Conservation (phyloP, 2,888 invertebrate genomes). For the Caenorhabditis sp. region DNA sequence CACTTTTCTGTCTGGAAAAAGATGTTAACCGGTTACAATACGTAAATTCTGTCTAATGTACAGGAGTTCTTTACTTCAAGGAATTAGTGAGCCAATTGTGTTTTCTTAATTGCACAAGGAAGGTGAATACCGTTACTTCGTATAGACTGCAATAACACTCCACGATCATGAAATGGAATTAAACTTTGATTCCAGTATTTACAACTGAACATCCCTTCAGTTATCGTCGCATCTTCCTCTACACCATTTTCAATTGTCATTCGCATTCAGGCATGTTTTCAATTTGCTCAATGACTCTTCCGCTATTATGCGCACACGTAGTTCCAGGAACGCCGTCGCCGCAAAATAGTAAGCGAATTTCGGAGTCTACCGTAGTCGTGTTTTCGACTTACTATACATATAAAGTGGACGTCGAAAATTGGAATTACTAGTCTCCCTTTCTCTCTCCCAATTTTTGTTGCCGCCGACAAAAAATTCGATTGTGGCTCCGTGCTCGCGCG, state of each 20-base stretch:
- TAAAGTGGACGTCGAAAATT: slow-evolving; percentile 57
- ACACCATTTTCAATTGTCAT: slow-evolving; percentile 56
- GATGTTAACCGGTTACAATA: too few species aligned
- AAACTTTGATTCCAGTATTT: background rate
- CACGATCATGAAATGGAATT: too few species aligned
- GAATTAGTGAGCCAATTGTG: too few species aligned
- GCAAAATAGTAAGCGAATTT: slow-evolving; percentile 53
- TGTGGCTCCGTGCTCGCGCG: slow-evolving; percentile 20
- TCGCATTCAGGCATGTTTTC: slow-evolving; percentile 57
- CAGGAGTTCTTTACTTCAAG: too few species aligned
- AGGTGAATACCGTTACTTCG: too few species aligned
- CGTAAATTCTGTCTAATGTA: too few species aligned
- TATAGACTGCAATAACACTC: too few species aligned
- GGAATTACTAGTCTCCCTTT: slow-evolving; percentile 52
- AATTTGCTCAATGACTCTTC: slow-evolving; percentile 59
- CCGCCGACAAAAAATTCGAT: slow-evolving; percentile 47
- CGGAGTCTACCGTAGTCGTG: slow-evolving; percentile 49
- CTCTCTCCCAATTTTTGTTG: slow-evolving; percentile 27
- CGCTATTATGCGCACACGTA: slow-evolving; percentile 50
- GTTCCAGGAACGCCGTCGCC: slow-evolving; percentile 36
- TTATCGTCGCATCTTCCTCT: too few species aligned
- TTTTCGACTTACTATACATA: slow-evolving; percentile 56
- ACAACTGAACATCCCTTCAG: slow-evolving; percentile 11
- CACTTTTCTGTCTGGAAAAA: too few species aligned
- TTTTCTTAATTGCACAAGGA: too few species aligned